phyloP scores from a whole-genome alignment of 2,113 vertebrate genomes.

The Scopus umbretta region DNA sequence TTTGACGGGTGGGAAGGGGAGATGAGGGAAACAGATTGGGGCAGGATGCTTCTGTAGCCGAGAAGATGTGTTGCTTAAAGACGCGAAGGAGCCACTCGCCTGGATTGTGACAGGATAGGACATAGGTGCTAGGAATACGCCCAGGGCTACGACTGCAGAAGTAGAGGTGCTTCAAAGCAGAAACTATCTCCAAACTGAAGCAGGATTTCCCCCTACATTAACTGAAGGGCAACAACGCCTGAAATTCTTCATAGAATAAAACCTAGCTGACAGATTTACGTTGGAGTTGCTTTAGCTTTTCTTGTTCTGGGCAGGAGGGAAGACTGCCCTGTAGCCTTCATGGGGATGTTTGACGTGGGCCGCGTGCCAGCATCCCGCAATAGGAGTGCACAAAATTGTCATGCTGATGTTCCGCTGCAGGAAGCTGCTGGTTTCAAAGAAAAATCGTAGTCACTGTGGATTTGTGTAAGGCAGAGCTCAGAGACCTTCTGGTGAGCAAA shows the following conservation, averaged over 20 bases:
- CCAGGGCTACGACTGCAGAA: background rate
- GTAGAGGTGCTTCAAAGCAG: background rate
- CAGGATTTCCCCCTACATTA: background rate
- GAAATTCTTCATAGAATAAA: background rate
- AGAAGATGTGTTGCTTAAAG: background rate
- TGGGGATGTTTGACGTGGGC: fast-evolving
- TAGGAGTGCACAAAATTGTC: background rate
- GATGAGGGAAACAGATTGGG: background rate
- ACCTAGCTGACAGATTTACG: background rate
- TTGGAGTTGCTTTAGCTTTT: background rate
- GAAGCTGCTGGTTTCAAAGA: background rate
- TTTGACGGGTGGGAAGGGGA: background rate
- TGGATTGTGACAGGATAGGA: background rate
- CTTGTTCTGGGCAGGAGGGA: background rate
- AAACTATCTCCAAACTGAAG: background rate
- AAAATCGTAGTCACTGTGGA: background rate
- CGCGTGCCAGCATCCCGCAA: fast-evolving
- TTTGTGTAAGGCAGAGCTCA: background rate
- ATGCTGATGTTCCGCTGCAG: background rate
- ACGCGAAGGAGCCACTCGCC: background rate
- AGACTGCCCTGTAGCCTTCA: background rate
- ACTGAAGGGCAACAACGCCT: background rate
- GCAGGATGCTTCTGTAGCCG: background rate
- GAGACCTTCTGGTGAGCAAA: background rate
- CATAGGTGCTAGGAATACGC: background rate